Evolutionary conservation across 1,140 invertebrate genomes (phyloP).

Genomic region (Daktulosphaira vitifoliae): DNA sequence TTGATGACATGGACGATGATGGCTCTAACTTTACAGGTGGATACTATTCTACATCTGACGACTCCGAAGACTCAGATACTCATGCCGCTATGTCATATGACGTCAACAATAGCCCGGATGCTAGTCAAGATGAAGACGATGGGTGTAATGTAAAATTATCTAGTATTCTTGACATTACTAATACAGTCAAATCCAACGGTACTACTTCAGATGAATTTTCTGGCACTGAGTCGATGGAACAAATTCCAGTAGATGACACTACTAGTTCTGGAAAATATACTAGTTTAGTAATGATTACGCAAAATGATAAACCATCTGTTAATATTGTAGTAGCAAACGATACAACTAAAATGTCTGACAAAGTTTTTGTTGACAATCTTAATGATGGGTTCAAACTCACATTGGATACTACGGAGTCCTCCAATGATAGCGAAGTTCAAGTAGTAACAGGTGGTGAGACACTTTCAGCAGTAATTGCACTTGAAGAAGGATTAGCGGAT

Average conservation of each 20-base stretch:
- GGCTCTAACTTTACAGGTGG: neutral
- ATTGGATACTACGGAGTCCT: slow-evolving; percentile 43
- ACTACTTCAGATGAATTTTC: slow-evolving; percentile 39
- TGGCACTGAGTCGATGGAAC: slow-evolving; percentile 41
- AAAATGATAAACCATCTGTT: slow-evolving; percentile 42
- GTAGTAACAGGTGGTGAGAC: slow-evolving; percentile 56
- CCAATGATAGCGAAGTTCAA: slow-evolving; percentile 45
- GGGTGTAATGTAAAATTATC: slow-evolving; percentile 14
- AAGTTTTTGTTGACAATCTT: slow-evolving; percentile 41
- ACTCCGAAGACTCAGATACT: slow-evolving; percentile 15
- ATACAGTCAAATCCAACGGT: neutral
- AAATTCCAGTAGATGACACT: slow-evolving; percentile 36
- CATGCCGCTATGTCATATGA: slow-evolving; percentile 23
- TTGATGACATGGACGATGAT: no score
- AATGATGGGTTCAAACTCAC: slow-evolving; percentile 44
- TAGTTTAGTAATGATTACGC: slow-evolving; percentile 76
- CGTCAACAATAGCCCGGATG: slow-evolving; percentile 19
- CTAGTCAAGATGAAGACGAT: slow-evolving; percentile 1
- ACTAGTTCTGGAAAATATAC: slow-evolving; percentile 56
- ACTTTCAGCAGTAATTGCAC: slow-evolving; percentile 58
- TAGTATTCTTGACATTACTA: neutral
- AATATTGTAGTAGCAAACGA: slow-evolving; percentile 63
- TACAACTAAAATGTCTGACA: slow-evolving; percentile 58
- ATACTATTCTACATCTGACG: slow-evolving; percentile 21
- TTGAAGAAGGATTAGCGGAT: slow-evolving; percentile 73